A percentile compares a stretch with the other conserved stretches of the same genome.
These are phyloP conservation scores for Thalpophila matura DNA, from an alignment of 2,888 invertebrate species.

Conservation along the genomic window DNA sequence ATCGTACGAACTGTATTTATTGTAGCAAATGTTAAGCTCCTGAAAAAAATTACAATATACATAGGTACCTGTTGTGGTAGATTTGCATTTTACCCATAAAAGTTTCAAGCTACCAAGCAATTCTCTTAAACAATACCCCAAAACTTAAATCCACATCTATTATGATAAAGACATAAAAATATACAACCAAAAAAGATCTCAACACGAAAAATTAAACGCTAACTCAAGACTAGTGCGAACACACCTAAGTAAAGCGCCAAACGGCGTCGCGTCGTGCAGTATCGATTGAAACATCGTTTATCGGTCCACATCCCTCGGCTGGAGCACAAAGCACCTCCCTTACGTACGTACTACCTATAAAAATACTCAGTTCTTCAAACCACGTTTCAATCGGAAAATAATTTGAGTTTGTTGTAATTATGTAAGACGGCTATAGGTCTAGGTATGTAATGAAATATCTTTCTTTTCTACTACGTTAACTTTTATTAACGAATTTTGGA, in stretches of 20 bases:
- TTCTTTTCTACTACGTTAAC: no score
- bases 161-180: not conserved
- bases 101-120: no score
- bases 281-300: slow-evolving; percentile 74
- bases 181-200: not conserved
- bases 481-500: no score
- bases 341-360: slow-evolving; percentile 8
- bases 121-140: no score
- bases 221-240: slow-evolving; percentile 30
- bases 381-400: not conserved
- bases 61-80: no score
- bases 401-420: not conserved
- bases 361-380: slow-evolving; percentile 13
- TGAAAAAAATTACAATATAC: no score
- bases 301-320: slow-evolving; percentile 66
- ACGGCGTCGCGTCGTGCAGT: slow-evolving; percentile 69
- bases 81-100: no score
- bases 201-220: slow-evolving; percentile 22
- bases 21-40: no score
- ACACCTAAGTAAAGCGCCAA: slow-evolving; percentile 41
- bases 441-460: not conserved
- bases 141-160: no score
- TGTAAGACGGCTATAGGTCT: not conserved
- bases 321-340: slow-evolving; percentile 41
- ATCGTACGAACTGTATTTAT: no score